Percentiles rank a stretch among this genome's conserved stretches.
phyloP scores from a whole-genome alignment of 2,888 invertebrate species.

The Acleris literana region DNA sequence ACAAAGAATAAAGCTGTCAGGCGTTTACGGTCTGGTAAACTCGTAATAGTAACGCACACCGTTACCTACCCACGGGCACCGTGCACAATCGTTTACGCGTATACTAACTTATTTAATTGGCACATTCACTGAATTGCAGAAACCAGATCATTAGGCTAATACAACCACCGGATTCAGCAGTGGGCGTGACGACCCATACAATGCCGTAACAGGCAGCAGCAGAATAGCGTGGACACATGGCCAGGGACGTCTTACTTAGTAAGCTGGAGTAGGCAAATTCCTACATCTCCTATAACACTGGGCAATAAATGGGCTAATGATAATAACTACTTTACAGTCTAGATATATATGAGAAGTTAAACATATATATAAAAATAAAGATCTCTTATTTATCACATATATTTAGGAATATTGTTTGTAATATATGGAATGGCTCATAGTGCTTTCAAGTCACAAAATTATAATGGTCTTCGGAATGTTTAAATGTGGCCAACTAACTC shows the following conservation, averaged over 20 bases:
- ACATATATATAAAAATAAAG: constrained; percentile 39
- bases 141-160: neutral
- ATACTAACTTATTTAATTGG: constrained; percentile 2
- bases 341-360: constrained; percentile 32
- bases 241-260: neutral
- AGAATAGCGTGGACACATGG: neutral
- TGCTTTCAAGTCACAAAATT: neutral
- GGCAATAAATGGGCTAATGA: neutral
- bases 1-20: constrained; percentile 25
- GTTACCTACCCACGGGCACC: constrained; percentile 20
- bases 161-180: neutral
- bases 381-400: constrained; percentile 42
- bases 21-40: constrained; percentile 33
- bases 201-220: no score
- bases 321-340: constrained; percentile 10
- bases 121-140: neutral
- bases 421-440: constrained; percentile 15
- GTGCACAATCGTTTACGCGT: constrained; percentile 1
- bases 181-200: neutral
- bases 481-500: no score
- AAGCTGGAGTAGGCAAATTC: neutral
- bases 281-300: neutral
- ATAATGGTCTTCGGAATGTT: no score
- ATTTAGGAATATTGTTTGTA: constrained; percentile 38
- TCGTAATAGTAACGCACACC: constrained; percentile 6